Conservation (phyloP, 2,888 invertebrate genomes). For the Cremastinae sp. region DNA sequence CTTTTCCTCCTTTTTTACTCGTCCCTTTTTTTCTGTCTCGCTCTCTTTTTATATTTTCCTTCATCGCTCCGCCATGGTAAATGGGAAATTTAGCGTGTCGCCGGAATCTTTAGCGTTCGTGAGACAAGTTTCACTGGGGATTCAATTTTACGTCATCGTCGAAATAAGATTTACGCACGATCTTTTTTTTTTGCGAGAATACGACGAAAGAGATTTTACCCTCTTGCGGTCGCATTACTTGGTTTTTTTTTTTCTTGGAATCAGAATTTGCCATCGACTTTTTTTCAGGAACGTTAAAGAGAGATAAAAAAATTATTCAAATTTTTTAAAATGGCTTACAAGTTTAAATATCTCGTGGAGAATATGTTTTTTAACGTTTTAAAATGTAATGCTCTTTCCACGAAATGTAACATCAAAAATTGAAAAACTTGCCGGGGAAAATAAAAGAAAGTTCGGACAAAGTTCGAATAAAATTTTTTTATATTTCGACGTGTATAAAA, state of each 20-base stretch:
- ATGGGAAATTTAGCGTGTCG: not conserved
- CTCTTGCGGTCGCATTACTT: no score
- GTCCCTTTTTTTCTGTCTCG: constrained; percentile 9
- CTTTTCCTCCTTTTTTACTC: constrained; percentile 2
- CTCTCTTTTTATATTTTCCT: constrained; percentile 1
- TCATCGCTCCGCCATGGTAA: constrained; percentile 3
- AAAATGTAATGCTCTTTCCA: no score
- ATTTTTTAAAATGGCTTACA: no score
- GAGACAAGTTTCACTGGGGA: not conserved
- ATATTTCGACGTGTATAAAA: constrained; percentile 24
- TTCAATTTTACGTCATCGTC: constrained; percentile 22
- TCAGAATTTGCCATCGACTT: not conserved
- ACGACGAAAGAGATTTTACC: no score
- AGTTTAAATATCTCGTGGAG: no score
- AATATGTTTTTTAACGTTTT: no score
- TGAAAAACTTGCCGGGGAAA: not conserved
- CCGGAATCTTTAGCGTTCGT: not conserved
- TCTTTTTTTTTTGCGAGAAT: no score
- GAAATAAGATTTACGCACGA: not conserved
- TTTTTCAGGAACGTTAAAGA: not conserved
- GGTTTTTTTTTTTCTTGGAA: not conserved
- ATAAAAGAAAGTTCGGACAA: not conserved
- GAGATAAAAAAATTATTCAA: constrained; percentile 3
- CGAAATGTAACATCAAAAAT: no score
- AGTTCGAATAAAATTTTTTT: constrained; percentile 2